Evolutionary conservation across 2,888 invertebrate species (phyloP).

Genomic region (Morpho deidamia): DNA sequence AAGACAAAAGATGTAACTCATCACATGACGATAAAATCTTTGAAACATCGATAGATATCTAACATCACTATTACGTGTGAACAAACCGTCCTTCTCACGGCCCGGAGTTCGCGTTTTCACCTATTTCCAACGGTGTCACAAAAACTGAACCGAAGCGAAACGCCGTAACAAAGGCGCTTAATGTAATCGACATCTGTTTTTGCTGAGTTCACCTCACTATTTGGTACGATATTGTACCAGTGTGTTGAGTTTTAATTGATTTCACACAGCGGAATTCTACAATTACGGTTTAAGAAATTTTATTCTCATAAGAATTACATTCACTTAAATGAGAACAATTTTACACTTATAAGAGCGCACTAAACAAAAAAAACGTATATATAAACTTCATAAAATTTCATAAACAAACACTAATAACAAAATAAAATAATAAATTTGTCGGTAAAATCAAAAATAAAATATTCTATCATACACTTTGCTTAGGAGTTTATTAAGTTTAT

Average conservation of each 20-base stretch:
- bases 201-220: constrained; percentile 34
- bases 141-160: constrained; percentile 49
- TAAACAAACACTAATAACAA: no score
- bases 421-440: no score
- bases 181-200: constrained; percentile 48
- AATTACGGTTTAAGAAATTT: no score
- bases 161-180: constrained; percentile 45
- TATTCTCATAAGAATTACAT: no score
- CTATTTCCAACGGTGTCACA: constrained; percentile 57
- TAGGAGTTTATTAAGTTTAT: no score
- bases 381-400: no score
- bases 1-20: no score
- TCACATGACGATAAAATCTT: not conserved
- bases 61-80: constrained; percentile 44
- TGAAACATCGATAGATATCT: constrained; percentile 2
- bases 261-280: constrained; percentile 9
- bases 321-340: no score
- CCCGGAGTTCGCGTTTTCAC: constrained; percentile 58
- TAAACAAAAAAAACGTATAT: no score
- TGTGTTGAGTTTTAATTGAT: constrained; percentile 5
- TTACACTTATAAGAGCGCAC: no score
- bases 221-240: constrained; percentile 28
- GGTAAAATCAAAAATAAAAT: no score
- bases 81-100: constrained; percentile 54
- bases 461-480: no score